A percentile compares a stretch with the other conserved stretches of the same genome.
Evolutionary conservation across 1,140 invertebrate species (phyloP).

Genomic region (Lordiphosa collinella): DNA sequence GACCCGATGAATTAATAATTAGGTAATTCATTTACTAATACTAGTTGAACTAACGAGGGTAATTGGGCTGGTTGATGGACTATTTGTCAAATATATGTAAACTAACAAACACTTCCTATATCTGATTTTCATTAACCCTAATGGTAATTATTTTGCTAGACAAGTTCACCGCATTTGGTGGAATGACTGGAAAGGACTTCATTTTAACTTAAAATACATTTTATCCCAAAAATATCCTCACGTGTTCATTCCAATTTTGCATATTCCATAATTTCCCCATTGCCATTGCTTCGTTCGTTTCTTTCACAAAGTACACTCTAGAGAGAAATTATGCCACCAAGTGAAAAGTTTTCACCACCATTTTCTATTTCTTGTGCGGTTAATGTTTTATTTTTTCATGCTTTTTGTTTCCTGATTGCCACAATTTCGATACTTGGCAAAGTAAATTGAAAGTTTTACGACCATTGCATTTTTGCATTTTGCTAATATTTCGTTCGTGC

Average conservation of each 20-base stretch:
- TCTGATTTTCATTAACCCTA: too few relatives aligned
- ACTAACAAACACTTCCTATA: too few relatives aligned
- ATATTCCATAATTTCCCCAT: conserved; percentile 62
- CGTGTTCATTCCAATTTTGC: conserved; percentile 23
- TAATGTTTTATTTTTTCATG: conserved; percentile 52
- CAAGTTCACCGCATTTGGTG: too few relatives aligned
- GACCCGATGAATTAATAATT: too few relatives aligned
- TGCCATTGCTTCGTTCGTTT: conserved; percentile 37
- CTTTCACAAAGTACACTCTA: background rate
- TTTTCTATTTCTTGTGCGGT: conserved; percentile 26
- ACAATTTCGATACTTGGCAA: conserved; percentile 45
- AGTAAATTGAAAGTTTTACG: conserved; percentile 59
- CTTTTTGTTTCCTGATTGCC: conserved; percentile 44
- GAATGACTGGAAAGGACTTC: too few relatives aligned
- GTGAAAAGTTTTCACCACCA: conserved; percentile 67
- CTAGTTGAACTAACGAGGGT: too few relatives aligned
- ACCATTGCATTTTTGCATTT: conserved; percentile 36
- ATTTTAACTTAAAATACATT: too few relatives aligned
- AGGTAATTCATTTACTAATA: too few relatives aligned
- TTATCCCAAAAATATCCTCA: too few relatives aligned
- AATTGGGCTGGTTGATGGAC: too few relatives aligned
- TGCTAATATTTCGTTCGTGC: conserved; percentile 42
- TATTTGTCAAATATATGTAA: too few relatives aligned
- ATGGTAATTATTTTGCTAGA: background rate
- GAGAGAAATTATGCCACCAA: conserved; percentile 60